Evolutionary conservation across 2,888 invertebrate genomes (phyloP), one percentile per base, ranked within the genome.

Genomic region (Homarus gammarus): DNA sequence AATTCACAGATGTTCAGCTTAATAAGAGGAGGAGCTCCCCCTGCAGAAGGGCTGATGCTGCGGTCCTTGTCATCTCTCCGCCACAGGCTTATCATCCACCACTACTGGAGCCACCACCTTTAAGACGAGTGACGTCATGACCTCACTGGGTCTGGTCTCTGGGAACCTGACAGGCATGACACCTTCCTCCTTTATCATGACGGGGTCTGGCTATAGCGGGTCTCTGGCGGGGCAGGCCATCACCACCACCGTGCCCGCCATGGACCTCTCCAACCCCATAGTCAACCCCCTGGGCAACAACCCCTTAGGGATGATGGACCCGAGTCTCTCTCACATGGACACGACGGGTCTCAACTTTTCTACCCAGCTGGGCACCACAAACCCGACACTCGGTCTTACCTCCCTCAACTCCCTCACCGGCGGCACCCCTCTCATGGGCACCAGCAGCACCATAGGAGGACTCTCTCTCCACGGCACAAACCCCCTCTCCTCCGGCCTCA

Each of bases 191-290:
- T 51, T 77, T 2, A 38, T 79, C 31, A 82, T 82, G 82, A 68
- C n/a, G 3, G 56, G 61, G 8, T 64, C 82, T 61, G 82, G 82
- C 68, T 27, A 73, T 72, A 51, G 38, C 12, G 27, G 27, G 36
- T 22, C 49, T 33, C 73, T 72, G 33, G 33, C 68, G 0, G 61
- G 78, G 33, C 72, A 68, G 36, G 81, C 91, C 36, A 72, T 56
- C 31, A 88, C 91, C 51, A 91, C 87, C 51, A 91, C 91, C 27
- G 91, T 91, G 12, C 75, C 91, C 3, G 91, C 91, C 27, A 73
- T 91, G 18, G 91, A 91, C 64, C 91, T 91, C 31, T 88, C 91
- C 44, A 86, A 91, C 38, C 91, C 91, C 18, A 84, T 87, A 12
- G 51, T 88, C 49, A 87, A 91, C 61, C 91, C 84, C n/a, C 56